phyloP scores from a whole-genome alignment of 2,888 invertebrate genomes.

The Arrhopalites spinosus region DNA sequence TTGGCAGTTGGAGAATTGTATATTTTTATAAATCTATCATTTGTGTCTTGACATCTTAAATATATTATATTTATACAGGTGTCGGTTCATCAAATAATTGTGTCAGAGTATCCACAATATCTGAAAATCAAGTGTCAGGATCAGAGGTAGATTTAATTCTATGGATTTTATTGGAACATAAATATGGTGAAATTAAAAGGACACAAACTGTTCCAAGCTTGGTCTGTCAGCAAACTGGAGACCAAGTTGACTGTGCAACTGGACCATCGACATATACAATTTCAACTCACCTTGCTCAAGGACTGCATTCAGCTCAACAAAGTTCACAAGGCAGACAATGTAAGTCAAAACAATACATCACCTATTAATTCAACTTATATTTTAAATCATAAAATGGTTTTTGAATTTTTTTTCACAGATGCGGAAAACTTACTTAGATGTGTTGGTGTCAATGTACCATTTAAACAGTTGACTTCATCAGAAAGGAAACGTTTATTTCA shows the following conservation, averaged over 20 bases:
- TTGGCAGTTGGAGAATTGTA: too few relatives aligned
- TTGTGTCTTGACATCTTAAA: too few relatives aligned
- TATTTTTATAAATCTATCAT: too few relatives aligned
- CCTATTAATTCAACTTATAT: background rate
- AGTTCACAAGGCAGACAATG: background rate
- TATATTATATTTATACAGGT: background rate
- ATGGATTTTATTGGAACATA: background rate
- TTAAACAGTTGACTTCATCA: conserved; percentile 36
- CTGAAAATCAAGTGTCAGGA: background rate
- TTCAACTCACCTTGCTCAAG: too few relatives aligned
- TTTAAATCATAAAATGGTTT: background rate
- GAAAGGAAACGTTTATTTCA: conserved; percentile 41
- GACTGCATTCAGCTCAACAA: too few relatives aligned
- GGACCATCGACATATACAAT: too few relatives aligned
- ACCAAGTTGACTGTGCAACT: background rate
- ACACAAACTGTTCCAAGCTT: background rate
- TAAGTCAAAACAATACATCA: background rate
- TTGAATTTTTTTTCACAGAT: conserved; percentile 3
- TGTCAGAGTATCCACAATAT: background rate
- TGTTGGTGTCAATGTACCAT: conserved; percentile 40
- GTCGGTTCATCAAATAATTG: background rate
- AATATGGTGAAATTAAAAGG: background rate
- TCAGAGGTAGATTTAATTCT: conserved; percentile 1
- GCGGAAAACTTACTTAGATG: conserved; percentile 42
- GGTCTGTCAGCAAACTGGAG: background rate